Conservation (phyloP, 1,140 invertebrate species). For the Melitaea cinxia region DNA sequence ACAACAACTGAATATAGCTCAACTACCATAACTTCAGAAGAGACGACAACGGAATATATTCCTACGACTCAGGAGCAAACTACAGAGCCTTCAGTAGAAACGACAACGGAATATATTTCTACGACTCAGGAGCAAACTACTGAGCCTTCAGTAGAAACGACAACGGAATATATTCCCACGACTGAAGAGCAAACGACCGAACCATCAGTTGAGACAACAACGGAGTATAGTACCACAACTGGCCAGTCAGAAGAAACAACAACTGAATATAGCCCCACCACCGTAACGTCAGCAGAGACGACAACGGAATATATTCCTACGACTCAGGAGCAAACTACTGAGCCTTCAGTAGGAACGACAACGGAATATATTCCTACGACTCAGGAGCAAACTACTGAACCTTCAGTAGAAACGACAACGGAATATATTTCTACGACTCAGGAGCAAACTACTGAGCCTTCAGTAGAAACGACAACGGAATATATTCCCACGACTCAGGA, state of each 20-base stretch:
- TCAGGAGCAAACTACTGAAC: no score
- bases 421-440: no score
- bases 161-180: not conserved
- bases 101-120: not conserved
- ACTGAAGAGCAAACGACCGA: no score
- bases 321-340: not conserved
- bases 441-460: conserved; percentile 1
- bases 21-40: not conserved
- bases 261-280: no score
- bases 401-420: no score
- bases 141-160: not conserved
- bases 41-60: not conserved
- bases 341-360: not conserved
- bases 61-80: not conserved
- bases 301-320: no score
- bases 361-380: no score
- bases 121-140: no score
- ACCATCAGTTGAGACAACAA: not conserved
- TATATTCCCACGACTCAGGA: no score
- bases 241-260: not conserved
- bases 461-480: no score
- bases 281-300: no score
- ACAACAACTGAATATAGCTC: conserved; percentile 18
- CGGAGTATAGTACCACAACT: not conserved
- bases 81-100: not conserved